phyloP scores from a whole-genome alignment of 2,888 invertebrate species.

The Melieria crassipennis region DNA sequence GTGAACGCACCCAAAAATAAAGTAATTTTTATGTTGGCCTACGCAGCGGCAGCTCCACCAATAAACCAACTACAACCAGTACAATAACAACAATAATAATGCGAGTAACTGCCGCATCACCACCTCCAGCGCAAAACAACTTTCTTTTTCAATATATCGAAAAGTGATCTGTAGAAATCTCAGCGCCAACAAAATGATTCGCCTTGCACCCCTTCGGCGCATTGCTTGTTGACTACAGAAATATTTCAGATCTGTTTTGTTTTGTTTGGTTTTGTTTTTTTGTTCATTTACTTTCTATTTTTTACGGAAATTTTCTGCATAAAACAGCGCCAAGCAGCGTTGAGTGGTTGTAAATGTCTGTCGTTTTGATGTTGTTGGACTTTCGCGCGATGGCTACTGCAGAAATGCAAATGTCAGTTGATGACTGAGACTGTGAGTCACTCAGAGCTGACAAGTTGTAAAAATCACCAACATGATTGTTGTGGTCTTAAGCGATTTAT shows the following conservation, averaged over 20 bases:
- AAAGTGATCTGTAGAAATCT: not conserved
- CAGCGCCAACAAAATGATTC: not conserved
- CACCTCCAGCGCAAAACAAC: slow-evolving; percentile 1
- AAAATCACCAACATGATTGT: too few species aligned
- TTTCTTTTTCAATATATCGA: slow-evolving; percentile 22
- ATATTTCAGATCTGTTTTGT: slow-evolving; percentile 6
- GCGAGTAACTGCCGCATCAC: not conserved
- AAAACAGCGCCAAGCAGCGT: too few species aligned
- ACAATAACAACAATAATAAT: slow-evolving; percentile 9
- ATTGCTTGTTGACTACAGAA: not conserved
- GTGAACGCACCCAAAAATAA: slow-evolving; percentile 25
- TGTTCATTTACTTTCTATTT: not conserved
- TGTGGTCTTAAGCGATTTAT: too few species aligned
- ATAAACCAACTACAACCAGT: not conserved
- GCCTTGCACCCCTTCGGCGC: too few species aligned
- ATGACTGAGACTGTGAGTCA: too few species aligned
- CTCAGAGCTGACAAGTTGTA: too few species aligned
- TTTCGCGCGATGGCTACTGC: too few species aligned
- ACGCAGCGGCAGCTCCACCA: slow-evolving; percentile 3
- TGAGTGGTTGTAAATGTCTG: too few species aligned
- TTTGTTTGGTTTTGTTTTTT: not conserved
- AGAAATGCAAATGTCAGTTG: too few species aligned
- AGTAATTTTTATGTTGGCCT: not conserved
- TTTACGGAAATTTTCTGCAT: slow-evolving; percentile 7
- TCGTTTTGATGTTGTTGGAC: too few species aligned